Percentiles rank a stretch among this genome's conserved stretches.
Conservation (phyloP, 2,797 vertebrate genomes). For the Sebastes alutus region DNA sequence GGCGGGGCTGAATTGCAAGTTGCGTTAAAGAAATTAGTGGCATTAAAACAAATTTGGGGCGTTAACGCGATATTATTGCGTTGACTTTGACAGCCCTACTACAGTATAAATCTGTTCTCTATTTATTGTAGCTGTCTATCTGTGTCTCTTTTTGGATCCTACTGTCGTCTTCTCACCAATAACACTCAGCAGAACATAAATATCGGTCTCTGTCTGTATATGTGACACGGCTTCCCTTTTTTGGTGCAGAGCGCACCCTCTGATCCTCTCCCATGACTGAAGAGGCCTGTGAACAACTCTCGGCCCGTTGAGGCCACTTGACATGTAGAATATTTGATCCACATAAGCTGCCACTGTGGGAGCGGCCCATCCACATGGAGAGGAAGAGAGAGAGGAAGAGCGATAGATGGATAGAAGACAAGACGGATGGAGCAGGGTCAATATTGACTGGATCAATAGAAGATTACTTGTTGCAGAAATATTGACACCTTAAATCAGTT, state of each 20-base stretch:
- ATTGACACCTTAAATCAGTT: neutral
- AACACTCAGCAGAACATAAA: conserved; percentile 24
- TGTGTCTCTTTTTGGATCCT: neutral
- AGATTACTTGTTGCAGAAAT: conserved; percentile 6
- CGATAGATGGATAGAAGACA: neutral
- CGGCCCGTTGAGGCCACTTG: conserved; percentile 39
- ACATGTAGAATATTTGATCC: conserved; percentile 59
- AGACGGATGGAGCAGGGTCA: conserved; percentile 1
- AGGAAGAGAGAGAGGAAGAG: neutral
- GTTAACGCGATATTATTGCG: too few species aligned
- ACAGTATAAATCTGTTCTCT: neutral
- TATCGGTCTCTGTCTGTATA: conserved; percentile 7
- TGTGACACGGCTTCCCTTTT: conserved; percentile 46
- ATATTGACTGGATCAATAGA: neutral
- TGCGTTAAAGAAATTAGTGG: too few species aligned
- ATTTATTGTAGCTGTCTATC: neutral
- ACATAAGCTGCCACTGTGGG: conserved; percentile 37
- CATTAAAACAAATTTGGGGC: too few species aligned
- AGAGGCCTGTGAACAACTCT: conserved; percentile 62
- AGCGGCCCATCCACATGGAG: conserved; percentile 20
- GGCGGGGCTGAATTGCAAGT: too few species aligned
- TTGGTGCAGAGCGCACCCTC: conserved; percentile 25
- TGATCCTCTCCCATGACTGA: conserved; percentile 38
- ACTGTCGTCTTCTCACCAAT: conserved; percentile 18
- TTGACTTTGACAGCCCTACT: too few species aligned